Percentiles rank a stretch among this genome's conserved stretches.
phyloP scores from a whole-genome alignment of 2,113 vertebrate species.

The Collichthys lucidus region DNA sequence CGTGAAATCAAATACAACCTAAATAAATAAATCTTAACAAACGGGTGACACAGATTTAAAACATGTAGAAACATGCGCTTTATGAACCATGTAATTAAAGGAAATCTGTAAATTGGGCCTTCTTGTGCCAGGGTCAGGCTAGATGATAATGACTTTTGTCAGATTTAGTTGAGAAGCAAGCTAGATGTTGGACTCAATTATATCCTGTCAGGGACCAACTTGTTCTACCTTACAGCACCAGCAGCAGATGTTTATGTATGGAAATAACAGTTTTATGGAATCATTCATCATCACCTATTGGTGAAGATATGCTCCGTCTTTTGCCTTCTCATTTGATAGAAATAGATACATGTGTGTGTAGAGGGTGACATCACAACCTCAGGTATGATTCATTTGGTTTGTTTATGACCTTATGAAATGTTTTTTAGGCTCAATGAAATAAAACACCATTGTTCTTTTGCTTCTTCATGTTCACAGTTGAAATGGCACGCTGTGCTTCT shows the following conservation, averaged over 20 bases:
- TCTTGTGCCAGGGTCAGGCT: background rate
- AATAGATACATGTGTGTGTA: background rate
- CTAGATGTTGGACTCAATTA: background rate
- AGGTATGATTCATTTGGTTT: background rate
- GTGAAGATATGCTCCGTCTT: background rate
- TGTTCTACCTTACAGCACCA: no score
- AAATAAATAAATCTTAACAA: conserved; percentile 26
- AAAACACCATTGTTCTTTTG: background rate
- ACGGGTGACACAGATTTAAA: conserved; percentile 20
- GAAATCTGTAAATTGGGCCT: background rate
- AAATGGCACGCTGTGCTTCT: background rate
- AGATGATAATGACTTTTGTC: background rate
- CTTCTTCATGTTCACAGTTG: background rate
- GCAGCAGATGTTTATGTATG: background rate
- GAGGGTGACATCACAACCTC: background rate
- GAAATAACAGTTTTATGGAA: background rate
- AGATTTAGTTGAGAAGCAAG: background rate
- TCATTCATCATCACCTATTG: background rate
- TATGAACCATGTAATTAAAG: background rate
- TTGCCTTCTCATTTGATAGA: background rate
- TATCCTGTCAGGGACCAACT: background rate
- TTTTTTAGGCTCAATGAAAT: background rate
- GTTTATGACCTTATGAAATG: background rate
- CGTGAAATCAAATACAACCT: conserved; percentile 42
- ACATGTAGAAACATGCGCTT: background rate